Evolutionary conservation across 64 coral and sea anemone species (phyloP).

Genomic region (Platygyra sinensis): DNA sequence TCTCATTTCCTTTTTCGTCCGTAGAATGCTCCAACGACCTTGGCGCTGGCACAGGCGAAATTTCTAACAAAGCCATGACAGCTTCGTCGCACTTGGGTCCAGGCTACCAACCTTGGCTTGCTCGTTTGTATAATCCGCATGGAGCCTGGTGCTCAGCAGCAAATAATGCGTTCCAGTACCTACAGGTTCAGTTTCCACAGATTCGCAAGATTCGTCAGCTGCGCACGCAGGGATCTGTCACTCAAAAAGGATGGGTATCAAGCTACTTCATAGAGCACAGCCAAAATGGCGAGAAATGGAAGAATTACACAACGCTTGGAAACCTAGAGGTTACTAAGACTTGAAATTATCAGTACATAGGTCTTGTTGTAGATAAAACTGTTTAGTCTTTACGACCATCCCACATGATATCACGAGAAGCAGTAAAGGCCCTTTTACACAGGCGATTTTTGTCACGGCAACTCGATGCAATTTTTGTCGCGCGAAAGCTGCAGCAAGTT

Average conservation of each 20-base stretch:
- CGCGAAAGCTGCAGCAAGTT: too few relatives aligned
- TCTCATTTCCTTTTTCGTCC: neutral
- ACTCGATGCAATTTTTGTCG: too few relatives aligned
- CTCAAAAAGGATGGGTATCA: neutral
- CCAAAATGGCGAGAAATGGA: constrained; percentile 20
- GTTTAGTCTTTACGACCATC: neutral
- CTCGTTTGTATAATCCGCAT: constrained; percentile 24
- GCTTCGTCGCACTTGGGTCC: constrained; percentile 2
- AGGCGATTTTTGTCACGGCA: too few relatives aligned
- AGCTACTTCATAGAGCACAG: neutral
- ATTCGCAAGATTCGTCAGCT: constrained; percentile 10
- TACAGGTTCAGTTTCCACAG: constrained; percentile 17
- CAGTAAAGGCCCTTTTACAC: too few relatives aligned
- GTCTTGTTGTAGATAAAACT: neutral
- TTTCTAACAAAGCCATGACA: constrained; percentile 6
- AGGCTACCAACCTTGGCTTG: constrained; percentile 25
- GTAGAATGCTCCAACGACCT: neutral
- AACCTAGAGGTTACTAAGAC: neutral
- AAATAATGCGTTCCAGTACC: neutral
- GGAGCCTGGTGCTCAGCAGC: constrained; percentile 27
- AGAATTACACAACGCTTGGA: neutral
- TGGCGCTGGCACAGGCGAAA: neutral
- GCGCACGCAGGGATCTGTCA: neutral
- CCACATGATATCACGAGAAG: neutral
- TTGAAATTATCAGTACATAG: neutral